phyloP scores from a whole-genome alignment of 2,797 vertebrate species.

The Bryconaethiops microstoma region DNA sequence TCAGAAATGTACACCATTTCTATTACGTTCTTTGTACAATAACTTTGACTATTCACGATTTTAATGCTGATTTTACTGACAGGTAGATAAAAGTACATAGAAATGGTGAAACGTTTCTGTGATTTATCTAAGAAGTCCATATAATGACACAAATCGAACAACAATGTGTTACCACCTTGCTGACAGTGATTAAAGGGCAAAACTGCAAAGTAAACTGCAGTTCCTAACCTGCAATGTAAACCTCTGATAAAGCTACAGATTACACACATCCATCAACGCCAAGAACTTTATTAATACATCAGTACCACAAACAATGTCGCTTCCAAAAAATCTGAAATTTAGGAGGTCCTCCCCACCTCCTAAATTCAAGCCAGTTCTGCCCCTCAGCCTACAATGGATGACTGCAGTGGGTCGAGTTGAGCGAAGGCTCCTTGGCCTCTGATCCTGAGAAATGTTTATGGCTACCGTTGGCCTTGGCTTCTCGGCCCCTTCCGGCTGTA shows the following conservation, averaged over 20 bases:
- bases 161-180: not conserved
- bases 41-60: not conserved
- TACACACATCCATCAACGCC: not conserved
- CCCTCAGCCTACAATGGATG: constrained; percentile 40
- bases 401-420: constrained; percentile 18
- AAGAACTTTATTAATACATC: not conserved
- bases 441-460: constrained; percentile 54
- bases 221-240: too few species aligned
- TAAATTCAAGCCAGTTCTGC: not conserved
- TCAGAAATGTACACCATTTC: not conserved
- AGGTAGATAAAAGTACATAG: too few species aligned
- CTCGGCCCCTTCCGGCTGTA: constrained; percentile 52
- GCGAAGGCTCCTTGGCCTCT: constrained; percentile 42
- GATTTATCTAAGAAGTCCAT: too few species aligned
- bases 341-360: not conserved
- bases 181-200: not conserved
- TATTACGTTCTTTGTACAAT: not conserved
- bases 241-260: too few species aligned
- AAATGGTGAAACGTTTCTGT: too few species aligned
- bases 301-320: not conserved
- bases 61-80: too few species aligned
- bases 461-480: constrained; percentile 52
- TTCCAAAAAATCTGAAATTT: too few species aligned
- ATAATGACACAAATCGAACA: too few species aligned
- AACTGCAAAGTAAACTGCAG: too few species aligned